Conservation (phyloP, 1,140 invertebrate species). For the Drosophila kohkoa region DNA sequence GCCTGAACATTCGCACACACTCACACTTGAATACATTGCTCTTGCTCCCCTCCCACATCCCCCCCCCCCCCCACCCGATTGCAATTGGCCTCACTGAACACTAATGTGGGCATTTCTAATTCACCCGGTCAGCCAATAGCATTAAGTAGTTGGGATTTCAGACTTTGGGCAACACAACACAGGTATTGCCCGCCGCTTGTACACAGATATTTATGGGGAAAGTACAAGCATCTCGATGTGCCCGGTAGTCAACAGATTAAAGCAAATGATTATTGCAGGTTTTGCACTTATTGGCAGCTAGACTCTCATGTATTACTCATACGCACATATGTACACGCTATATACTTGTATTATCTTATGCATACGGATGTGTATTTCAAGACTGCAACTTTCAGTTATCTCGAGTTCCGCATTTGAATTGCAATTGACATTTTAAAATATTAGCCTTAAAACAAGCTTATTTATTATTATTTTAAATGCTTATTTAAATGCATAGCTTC, state of each 20-base stretch:
- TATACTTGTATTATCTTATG: neutral
- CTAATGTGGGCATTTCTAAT: slow-evolving; percentile 54
- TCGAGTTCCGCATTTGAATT: neutral
- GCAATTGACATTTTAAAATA: neutral
- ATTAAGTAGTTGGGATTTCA: slow-evolving; percentile 46
- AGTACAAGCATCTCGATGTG: neutral
- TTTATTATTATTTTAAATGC: neutral
- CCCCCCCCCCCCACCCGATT: neutral
- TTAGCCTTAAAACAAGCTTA: neutral
- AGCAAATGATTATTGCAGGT: slow-evolving; percentile 2
- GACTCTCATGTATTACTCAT: neutral
- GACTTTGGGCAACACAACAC: slow-evolving; percentile 21
- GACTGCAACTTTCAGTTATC: neutral
- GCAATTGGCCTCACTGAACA: slow-evolving; percentile 12
- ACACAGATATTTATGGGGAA: slow-evolving; percentile 6
- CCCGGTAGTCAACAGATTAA: neutral
- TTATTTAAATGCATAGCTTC: no score
- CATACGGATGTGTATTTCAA: slow-evolving; percentile 2
- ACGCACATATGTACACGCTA: neutral
- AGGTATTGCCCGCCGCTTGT: slow-evolving; percentile 21
- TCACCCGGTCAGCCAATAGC: slow-evolving; percentile 54
- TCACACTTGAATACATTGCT: slow-evolving; percentile 17
- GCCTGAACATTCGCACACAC: slow-evolving; percentile 27
- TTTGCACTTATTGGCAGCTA: neutral
- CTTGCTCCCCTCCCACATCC: no score